phyloP scores from a whole-genome alignment of 2,797 vertebrate species.

The Chiloscyllium punctatum region DNA sequence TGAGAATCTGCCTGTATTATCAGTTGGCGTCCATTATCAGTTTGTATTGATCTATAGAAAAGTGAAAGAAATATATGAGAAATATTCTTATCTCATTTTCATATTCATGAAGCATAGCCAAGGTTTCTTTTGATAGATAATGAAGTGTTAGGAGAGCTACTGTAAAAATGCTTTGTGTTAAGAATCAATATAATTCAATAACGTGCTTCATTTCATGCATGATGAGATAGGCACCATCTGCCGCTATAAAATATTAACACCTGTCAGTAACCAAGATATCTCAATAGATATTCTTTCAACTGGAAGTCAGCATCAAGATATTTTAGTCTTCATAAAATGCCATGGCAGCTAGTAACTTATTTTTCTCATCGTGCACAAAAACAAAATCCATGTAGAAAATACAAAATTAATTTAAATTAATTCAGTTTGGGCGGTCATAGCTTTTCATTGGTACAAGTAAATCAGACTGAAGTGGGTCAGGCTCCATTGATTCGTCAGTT shows the following conservation, averaged over 20 bases:
- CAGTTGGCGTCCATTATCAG: neutral
- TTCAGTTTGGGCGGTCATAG: neutral
- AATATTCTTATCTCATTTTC: neutral
- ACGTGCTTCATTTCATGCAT: constrained; percentile 28
- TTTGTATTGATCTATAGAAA: neutral
- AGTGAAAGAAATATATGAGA: neutral
- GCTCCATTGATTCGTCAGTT: neutral
- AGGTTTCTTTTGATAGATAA: constrained; percentile 10
- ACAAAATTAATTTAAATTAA: neutral
- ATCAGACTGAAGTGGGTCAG: no score
- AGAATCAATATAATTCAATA: constrained; percentile 32
- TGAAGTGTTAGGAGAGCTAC: neutral
- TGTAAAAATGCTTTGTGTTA: constrained; percentile 31
- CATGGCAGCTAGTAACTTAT: neutral
- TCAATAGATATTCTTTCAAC: constrained; percentile 12
- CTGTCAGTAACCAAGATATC: constrained; percentile 11
- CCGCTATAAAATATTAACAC: constrained; percentile 32
- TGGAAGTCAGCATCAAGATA: neutral
- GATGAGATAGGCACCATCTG: constrained; percentile 12
- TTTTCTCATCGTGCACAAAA: neutral
- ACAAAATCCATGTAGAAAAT: neutral
- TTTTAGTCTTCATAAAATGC: constrained; percentile 18
- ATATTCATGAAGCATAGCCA: neutral
- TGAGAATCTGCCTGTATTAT: no score
- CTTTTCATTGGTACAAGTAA: neutral